Evolutionary conservation across 2,888 invertebrate genomes (phyloP), one percentile per base, ranked within the genome.

Genomic region (Machimus rusticus): DNA sequence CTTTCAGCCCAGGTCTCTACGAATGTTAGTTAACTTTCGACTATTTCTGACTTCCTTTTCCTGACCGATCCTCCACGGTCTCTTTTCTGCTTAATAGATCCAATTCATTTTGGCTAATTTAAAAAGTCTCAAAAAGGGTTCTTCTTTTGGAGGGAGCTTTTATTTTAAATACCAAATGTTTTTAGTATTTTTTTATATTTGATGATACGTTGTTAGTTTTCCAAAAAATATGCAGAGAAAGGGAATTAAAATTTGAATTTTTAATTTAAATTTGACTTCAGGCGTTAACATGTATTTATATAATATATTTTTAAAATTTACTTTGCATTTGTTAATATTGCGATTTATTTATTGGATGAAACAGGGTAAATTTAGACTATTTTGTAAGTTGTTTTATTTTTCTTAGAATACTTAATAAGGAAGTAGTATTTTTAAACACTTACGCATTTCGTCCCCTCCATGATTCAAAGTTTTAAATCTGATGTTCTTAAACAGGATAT

Each of bases 391-490:
- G 1, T 31, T 76, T 76, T 76, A 39, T 51, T n/a, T 51, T 51
- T n/a, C 6, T 5, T 51, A 51, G 4, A n/a, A 1, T 51, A 51
- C 8, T 1, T 9, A 51, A 3, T 12, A 43, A 34, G 4, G 34
- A 46, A 19, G 34, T 31, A 9, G 2, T 5, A 34, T 76, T 19
- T 23, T 55, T 1, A 5, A 51, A 12, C 16, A 81, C 81, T 81
- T 81, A 81, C 81, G 34, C 28, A 81, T 81, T 81, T 81, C 34
- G 55, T 55, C 2, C 55, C 81, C 23, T 81, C 81, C 81, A 81
- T 81, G 23, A 37, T 78, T 43, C 16, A 51, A 19, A 51, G 23
- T 8, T 51, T 31, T 12, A 12, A 12, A 51, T 23, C 51, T 74
- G 43, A 46, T 28, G 28, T 74, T 28, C 14, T 74, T 28, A 34